These are phyloP conservation scores for Lamprotornis superbus DNA, from an alignment of 2,113 vertebrate genomes.

Conservation along the genomic window DNA sequence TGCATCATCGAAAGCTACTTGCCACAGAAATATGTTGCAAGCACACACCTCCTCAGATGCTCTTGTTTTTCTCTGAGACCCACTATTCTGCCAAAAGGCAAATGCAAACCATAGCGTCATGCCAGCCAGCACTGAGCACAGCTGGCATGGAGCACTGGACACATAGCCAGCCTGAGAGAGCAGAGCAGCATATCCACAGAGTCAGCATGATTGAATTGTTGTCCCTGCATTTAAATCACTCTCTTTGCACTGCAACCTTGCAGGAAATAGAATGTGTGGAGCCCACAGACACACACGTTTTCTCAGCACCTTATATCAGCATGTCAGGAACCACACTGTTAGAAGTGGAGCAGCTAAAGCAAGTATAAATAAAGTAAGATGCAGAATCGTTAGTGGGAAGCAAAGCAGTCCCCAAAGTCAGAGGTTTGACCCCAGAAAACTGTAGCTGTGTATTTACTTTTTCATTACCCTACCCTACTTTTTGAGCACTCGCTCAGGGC, in stretches of 20 bases:
- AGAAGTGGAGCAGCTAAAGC: background rate
- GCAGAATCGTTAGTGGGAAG: background rate
- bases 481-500: accelerated
- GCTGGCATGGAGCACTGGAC: background rate
- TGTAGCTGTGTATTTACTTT: background rate
- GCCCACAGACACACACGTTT: accelerated
- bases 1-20: background rate
- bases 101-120: background rate
- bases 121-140: accelerated
- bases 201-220: accelerated
- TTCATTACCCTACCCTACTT: background rate
- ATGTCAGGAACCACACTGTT: background rate
- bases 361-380: background rate
- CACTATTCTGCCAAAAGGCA: background rate
- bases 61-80: background rate
- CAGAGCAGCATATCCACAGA: background rate
- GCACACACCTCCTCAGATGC: background rate
- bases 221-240: background rate
- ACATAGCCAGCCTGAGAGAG: background rate
- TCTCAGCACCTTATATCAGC: background rate
- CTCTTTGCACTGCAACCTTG: background rate
- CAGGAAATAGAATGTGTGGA: background rate
- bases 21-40: background rate
- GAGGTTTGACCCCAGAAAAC: background rate
- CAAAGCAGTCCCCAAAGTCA: background rate